These are phyloP conservation scores for Danaus plexippus DNA, from an alignment of 1,140 invertebrate genomes.

Conservation along the genomic window DNA sequence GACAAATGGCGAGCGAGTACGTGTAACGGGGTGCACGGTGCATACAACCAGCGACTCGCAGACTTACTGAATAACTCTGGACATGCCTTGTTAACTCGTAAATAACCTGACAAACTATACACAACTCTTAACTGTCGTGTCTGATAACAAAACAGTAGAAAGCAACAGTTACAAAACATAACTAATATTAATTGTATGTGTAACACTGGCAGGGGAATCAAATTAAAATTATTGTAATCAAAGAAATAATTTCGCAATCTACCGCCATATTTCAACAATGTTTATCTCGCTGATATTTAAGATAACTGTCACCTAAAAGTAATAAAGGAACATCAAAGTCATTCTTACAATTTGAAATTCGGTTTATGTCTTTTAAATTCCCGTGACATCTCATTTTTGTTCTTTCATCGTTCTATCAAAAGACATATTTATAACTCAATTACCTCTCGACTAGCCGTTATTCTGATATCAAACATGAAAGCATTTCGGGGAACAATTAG, in stretches of 20 bases:
- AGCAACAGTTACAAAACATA: too few species aligned
- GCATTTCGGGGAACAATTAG: constrained; percentile 21
- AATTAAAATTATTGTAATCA: too few species aligned
- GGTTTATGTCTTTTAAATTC: constrained; percentile 12
- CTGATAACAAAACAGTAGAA: too few species aligned
- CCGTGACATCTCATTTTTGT: constrained; percentile 10
- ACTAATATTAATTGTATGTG: too few species aligned
- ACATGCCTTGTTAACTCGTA: constrained; percentile 4
- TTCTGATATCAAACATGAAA: constrained; percentile 32
- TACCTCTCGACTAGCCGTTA: constrained; percentile 16
- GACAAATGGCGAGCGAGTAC: constrained; percentile 56
- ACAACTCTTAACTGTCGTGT: too few species aligned
- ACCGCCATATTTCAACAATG: too few species aligned
- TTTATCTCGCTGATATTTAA: too few species aligned
- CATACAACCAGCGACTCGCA: constrained; percentile 17
- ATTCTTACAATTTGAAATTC: constrained; percentile 3
- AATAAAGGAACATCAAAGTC: constrained; percentile 13
- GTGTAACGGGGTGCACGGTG: constrained; percentile 54
- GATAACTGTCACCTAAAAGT: constrained; percentile 3
- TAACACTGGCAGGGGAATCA: too few species aligned
- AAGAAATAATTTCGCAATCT: too few species aligned
- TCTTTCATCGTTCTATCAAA: constrained; percentile 23
- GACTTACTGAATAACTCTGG: background rate
- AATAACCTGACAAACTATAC: too few species aligned
- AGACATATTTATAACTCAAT: constrained; percentile 20